Evolutionary conservation across 30 jellyfish, hydroid and myxozoan genomes (phyloP).

Genomic region (Aurelia sp.): DNA sequence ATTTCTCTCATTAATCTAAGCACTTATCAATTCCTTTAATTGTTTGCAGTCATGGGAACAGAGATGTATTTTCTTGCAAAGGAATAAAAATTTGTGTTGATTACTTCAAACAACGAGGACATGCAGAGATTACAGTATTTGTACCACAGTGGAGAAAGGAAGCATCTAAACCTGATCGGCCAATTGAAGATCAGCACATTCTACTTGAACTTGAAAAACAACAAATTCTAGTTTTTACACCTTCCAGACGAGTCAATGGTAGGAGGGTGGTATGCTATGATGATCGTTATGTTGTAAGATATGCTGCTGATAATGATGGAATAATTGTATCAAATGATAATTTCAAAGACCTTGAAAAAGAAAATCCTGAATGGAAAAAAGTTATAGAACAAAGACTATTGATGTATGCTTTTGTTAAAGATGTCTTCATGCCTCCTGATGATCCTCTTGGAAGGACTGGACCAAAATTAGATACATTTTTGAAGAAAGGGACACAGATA

Average conservation of each 20-base stretch:
- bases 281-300: conserved; percentile 82
- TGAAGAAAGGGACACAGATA: conserved; percentile 67
- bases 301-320: conserved; percentile 89
- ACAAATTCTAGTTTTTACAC: conserved; percentile 80
- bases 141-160: conserved; percentile 97
- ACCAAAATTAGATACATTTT: conserved; percentile 79
- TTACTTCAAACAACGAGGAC: conserved; percentile 90
- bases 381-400: conserved; percentile 76
- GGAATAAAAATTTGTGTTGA: conserved; percentile 85
- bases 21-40: no score
- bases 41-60: conserved; percentile 86
- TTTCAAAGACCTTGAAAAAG: conserved; percentile 83
- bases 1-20: no score
- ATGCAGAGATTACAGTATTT: conserved; percentile 74
- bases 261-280: conserved; percentile 92
- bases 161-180: conserved; percentile 85
- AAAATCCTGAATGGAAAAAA: conserved; percentile 81
- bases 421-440: conserved; percentile 92
- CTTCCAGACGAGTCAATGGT: conserved; percentile 90
- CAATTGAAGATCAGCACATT: conserved; percentile 80
- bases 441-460: conserved; percentile 95
- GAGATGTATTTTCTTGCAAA: conserved; percentile 82
- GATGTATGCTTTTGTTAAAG: conserved; percentile 91
- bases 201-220: conserved; percentile 73
- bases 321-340: conserved; percentile 90